Conservation (phyloP, 2,113 vertebrate species). For the Cyprinodon tularosa region DNA sequence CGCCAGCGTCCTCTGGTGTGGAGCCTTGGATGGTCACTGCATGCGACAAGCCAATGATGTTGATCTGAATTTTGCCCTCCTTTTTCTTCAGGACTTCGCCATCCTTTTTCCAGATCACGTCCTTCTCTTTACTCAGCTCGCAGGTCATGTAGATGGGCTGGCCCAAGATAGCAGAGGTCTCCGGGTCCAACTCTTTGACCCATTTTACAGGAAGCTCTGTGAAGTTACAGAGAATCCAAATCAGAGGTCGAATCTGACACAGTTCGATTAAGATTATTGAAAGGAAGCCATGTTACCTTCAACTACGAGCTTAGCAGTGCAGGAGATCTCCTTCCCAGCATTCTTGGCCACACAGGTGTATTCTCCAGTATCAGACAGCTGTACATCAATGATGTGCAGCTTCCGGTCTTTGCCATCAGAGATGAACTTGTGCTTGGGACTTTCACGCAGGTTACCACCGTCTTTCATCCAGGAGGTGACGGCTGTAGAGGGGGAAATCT, state of each 20-base stretch:
- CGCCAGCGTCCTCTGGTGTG: constrained; percentile 85
- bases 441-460: constrained; percentile 91
- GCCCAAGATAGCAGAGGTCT: constrained; percentile 88
- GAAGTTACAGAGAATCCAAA: neutral
- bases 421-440: constrained; percentile 95
- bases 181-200: constrained; percentile 90
- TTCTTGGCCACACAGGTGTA: constrained; percentile 93
- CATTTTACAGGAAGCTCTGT: constrained; percentile 92
- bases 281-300: constrained; percentile 84
- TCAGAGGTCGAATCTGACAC: neutral
- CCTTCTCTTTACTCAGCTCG: constrained; percentile 94
- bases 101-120: constrained; percentile 91
- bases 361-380: constrained; percentile 95
- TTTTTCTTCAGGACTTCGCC: constrained; percentile 81
- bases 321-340: constrained; percentile 95
- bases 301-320: constrained; percentile 93
- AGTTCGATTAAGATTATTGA: neutral
- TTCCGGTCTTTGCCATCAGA: constrained; percentile 98
- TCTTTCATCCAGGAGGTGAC: constrained; percentile 96
- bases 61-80: constrained; percentile 84
- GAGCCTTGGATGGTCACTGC: constrained; percentile 88
- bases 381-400: constrained; percentile 93
- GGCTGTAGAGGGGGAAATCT: constrained; percentile 96
- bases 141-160: constrained; percentile 93
- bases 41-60: constrained; percentile 89